These are phyloP conservation scores for Limnodromus scolopaceus DNA, from an alignment of 2,797 vertebrate genomes.

Conservation along the genomic window DNA sequence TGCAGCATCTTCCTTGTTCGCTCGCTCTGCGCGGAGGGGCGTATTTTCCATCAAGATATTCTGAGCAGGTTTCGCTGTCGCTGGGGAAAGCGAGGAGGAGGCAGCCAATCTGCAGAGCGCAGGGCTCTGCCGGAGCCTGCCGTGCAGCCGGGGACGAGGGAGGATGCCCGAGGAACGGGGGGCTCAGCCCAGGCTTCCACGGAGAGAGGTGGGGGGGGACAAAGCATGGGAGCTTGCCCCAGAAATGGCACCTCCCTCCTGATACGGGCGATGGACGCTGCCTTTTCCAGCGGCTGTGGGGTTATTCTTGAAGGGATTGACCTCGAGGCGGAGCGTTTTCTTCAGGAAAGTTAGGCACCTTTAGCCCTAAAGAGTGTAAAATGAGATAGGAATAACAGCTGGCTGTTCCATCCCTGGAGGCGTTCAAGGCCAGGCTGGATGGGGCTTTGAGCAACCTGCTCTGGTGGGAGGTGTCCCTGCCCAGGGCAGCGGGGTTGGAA, in stretches of 20 bases:
- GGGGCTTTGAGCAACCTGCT: too few relatives aligned
- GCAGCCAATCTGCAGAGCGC: constrained; percentile 34
- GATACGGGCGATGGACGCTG: rapidly evolving
- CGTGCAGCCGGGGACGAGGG: background rate
- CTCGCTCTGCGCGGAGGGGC: background rate
- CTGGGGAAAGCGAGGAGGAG: constrained; percentile 11
- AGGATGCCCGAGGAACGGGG: background rate
- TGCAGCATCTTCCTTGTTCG: background rate
- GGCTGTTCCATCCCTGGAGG: background rate
- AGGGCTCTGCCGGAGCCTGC: background rate
- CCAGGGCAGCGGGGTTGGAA: too few relatives aligned
- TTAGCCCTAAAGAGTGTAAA: background rate
- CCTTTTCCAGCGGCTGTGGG: background rate
- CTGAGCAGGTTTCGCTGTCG: constrained; percentile 32
- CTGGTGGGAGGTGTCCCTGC: too few relatives aligned
- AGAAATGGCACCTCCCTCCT: background rate
- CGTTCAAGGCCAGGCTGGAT: too few relatives aligned
- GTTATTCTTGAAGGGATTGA: background rate
- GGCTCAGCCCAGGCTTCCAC: background rate
- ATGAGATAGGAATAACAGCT: background rate
- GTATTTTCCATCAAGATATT: background rate
- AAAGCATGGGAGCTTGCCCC: background rate
- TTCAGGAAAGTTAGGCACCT: background rate
- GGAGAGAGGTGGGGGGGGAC: rapidly evolving
- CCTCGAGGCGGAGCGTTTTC: rapidly evolving